phyloP scores from a whole-genome alignment of 2,888 invertebrate species.

The Lucinisca nassula region DNA sequence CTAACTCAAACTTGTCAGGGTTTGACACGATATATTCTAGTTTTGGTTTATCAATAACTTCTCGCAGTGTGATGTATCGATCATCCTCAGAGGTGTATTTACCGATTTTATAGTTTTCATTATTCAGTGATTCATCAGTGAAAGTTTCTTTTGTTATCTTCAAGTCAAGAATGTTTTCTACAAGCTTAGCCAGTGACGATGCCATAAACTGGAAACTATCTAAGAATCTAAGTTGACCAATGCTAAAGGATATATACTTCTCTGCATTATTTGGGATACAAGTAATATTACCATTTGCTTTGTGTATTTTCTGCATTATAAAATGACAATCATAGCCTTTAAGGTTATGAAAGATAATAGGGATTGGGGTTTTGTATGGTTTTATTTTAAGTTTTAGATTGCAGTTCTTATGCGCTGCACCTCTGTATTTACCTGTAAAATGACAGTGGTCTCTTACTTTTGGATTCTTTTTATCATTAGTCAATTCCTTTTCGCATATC shows the following conservation, averaged over 20 bases:
- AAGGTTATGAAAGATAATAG: slow-evolving; percentile 33
- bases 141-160: background rate
- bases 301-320: slow-evolving; percentile 36
- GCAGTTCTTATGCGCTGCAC: no score
- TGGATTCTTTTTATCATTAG: background rate
- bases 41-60: background rate
- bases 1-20: background rate
- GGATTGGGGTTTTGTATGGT: background rate
- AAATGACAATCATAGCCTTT: slow-evolving; percentile 44
- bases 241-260: slow-evolving; percentile 71
- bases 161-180: background rate
- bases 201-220: slow-evolving; percentile 57
- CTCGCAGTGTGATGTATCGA: background rate
- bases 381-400: slow-evolving; percentile 17
- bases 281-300: background rate
- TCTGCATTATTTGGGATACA: slow-evolving; percentile 62
- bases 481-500: background rate
- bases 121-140: background rate
- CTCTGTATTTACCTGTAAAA: slow-evolving; percentile 1
- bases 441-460: slow-evolving; percentile 7
- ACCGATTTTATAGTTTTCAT: background rate
- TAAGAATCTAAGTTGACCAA: slow-evolving; percentile 69
- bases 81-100: background rate
- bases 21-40: background rate
- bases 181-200: background rate